These are phyloP conservation scores for Epinotia nisella DNA, from an alignment of 2,888 invertebrate species.

Conservation along the genomic window DNA sequence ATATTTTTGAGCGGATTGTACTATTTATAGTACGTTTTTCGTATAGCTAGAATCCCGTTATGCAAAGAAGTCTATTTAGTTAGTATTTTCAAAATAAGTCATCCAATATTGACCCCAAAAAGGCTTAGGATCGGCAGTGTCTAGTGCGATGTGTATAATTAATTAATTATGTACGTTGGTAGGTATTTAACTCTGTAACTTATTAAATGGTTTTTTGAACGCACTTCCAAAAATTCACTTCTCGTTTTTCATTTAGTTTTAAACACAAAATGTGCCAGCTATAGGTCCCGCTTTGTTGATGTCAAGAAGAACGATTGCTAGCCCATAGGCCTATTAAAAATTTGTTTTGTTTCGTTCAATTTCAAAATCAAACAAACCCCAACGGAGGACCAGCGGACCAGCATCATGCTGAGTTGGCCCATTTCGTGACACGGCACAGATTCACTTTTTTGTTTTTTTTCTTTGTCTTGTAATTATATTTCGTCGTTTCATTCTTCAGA, in stretches of 20 bases:
- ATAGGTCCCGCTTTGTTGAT: too few species aligned
- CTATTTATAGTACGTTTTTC: not conserved
- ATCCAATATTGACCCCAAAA: constrained; percentile 32
- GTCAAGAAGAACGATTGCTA: too few species aligned
- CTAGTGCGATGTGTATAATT: constrained; percentile 41
- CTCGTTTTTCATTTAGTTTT: constrained; percentile 17
- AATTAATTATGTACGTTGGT: constrained; percentile 41
- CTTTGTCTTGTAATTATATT: too few species aligned
- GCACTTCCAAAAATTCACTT: constrained; percentile 27
- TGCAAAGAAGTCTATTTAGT: not conserved
- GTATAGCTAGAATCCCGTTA: not conserved
- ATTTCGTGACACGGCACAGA: too few species aligned
- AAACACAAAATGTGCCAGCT: not conserved
- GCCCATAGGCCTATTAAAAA: too few species aligned
- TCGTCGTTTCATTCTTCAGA: too few species aligned
- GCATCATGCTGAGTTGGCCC: too few species aligned
- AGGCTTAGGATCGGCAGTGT: constrained; percentile 40
- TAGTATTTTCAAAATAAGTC: not conserved
- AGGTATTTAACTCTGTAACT: constrained; percentile 34
- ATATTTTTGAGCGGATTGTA: not conserved
- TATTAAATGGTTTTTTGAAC: constrained; percentile 33
- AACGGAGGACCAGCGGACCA: too few species aligned
- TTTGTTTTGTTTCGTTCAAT: too few species aligned
- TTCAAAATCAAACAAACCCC: too few species aligned
- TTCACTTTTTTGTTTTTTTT: too few species aligned